phyloP scores from a whole-genome alignment of 2,113 vertebrate genomes.

The Sinocyclocheilus anophthalmus region DNA sequence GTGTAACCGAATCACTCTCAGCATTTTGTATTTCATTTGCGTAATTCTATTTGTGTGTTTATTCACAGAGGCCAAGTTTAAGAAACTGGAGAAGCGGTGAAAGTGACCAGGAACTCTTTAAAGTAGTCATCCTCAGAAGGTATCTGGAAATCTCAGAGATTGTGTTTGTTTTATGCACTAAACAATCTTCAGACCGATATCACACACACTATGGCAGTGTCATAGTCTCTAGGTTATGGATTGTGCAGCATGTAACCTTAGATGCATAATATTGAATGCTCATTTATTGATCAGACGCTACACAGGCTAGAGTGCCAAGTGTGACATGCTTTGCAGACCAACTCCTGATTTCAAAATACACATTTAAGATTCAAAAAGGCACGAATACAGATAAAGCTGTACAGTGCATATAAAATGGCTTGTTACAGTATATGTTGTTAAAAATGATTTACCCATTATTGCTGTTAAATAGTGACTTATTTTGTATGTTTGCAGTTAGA shows the following conservation, averaged over 20 bases:
- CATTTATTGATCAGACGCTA: background rate
- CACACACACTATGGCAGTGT: background rate
- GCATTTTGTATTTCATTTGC: background rate
- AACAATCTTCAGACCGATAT: background rate
- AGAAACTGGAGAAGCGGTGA: conserved; percentile 89
- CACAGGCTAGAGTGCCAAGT: too few relatives aligned
- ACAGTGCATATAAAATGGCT: conserved; percentile 4
- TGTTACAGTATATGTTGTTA: conserved; percentile 21
- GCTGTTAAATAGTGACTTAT: background rate
- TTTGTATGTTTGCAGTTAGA: background rate
- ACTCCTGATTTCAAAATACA: background rate
- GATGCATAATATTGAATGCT: background rate
- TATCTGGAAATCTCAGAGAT: background rate
- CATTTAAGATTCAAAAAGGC: background rate
- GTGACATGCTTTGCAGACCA: background rate
- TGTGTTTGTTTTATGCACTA: background rate
- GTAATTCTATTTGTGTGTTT: conserved; percentile 51
- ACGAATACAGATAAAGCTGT: background rate
- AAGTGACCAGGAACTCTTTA: background rate
- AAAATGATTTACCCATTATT: background rate
- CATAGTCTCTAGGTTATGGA: background rate
- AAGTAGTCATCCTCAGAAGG: background rate
- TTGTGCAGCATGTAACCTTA: background rate
- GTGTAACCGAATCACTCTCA: background rate
- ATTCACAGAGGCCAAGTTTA: conserved; percentile 87